Base-by-base conservation (phyloP, 2,888 invertebrate genomes). In the Reticulitermes lucifugus region DNA sequence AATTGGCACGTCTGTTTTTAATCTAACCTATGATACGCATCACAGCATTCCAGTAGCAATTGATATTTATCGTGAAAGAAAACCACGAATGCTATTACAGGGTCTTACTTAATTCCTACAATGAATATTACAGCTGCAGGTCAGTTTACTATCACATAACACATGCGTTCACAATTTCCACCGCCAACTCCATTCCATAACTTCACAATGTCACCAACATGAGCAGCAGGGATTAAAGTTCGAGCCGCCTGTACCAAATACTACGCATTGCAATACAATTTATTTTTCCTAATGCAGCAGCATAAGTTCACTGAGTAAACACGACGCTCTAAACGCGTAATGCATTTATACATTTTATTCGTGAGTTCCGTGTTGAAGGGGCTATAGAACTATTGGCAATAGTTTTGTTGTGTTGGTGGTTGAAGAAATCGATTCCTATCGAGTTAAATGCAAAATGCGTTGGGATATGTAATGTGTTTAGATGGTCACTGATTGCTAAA, bases 161-260 rank as follows among this genome's bases (percentile, higher is more conserved):
- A 77, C 77, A 77, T 46, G 77, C 77, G 7, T 46, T 77, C 77
- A 77, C n/a, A 77, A 51, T 77, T 46, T 77, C 77, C 77, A 77
- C 77, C 77, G 77, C 77, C 77, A 77, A 77, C 77, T 77, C 77
- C 77, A 77, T 77, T 77, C 46, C 77, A 46, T 22, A 77, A 77
- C 77, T 43, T 46, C 77, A 77, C 77, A 77, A n/a, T 46, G 77
- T 46, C 41, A 46, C 77, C 77, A 77, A 77, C 46, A 46, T 25
- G 7, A 77, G 4, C 35, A 2, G 35, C 35, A 35, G 3, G 35
- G 35, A 35, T 35, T 35, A 35, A 4, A 3, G 35, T 35, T 35
- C 1, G 35, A 35, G 22, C 41, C 41, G n/a, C 2, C 12, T 65
- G 9, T 25, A 65, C 9, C 9, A 25, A 25, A 25, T n/a, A 25